These are phyloP conservation scores for Gavialis gangeticus DNA, from an alignment of 2,113 vertebrate species.

Conservation along the genomic window DNA sequence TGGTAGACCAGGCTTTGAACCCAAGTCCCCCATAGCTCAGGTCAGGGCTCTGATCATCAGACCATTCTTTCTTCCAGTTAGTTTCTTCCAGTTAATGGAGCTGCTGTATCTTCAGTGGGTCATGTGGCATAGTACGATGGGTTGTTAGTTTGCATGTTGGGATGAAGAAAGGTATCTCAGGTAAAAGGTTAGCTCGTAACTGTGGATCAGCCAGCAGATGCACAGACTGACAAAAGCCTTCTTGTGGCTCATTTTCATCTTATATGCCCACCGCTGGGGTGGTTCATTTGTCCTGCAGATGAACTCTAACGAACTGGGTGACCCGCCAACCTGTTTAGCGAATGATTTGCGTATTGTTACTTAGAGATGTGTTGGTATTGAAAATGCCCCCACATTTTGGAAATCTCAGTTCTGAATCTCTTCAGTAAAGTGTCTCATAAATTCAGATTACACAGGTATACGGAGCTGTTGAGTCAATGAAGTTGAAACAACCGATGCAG, in stretches of 20 bases:
- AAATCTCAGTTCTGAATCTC: not conserved
- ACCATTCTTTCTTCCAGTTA: not conserved
- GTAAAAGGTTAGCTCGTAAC: not conserved
- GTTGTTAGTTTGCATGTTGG: not conserved
- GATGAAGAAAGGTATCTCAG: not conserved
- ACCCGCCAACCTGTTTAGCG: not conserved
- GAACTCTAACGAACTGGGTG: not conserved
- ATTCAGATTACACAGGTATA: not conserved
- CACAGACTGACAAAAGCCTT: not conserved
- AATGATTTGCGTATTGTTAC: not conserved
- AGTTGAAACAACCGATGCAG: not conserved
- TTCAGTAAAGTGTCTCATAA: not conserved
- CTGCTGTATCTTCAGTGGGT: not conserved
- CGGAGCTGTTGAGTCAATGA: not conserved
- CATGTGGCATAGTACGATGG: not conserved
- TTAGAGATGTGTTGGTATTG: not conserved
- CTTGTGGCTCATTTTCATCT: not conserved
- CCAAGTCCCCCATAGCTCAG: not conserved
- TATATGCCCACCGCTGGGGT: not conserved
- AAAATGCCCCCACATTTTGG: not conserved
- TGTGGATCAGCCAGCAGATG: not conserved
- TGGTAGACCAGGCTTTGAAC: not conserved
- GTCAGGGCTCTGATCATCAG: not conserved
- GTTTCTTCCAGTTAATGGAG: not conserved
- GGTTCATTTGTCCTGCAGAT: conserved; percentile 7